phyloP scores from a whole-genome alignment of 2,888 invertebrate genomes.

The Thalpophila matura region DNA sequence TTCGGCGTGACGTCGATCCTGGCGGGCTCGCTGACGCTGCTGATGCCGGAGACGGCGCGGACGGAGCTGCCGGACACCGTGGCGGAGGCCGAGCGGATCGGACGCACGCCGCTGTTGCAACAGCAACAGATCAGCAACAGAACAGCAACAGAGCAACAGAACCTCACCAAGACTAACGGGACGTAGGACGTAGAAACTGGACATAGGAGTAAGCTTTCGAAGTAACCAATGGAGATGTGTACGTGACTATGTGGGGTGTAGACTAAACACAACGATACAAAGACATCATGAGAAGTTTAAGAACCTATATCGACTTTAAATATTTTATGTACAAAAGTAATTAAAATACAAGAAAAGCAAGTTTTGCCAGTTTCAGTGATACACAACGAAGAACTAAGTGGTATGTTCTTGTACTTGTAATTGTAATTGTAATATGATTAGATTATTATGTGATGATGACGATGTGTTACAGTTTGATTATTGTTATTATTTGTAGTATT shows the following conservation, averaged over 20 bases:
- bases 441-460: too few relatives aligned
- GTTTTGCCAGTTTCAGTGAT: too few relatives aligned
- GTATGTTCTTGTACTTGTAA: too few relatives aligned
- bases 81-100: slow-evolving; percentile 84
- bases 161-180: slow-evolving; percentile 19
- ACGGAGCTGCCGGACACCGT: slow-evolving; percentile 88
- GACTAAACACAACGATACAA: background rate
- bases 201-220: background rate
- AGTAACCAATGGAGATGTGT: too few relatives aligned
- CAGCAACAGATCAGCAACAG: slow-evolving; percentile 39
- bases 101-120: slow-evolving; percentile 59
- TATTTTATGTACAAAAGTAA: background rate
- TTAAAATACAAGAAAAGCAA: background rate
- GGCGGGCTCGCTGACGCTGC: slow-evolving; percentile 82
- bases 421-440: too few relatives aligned
- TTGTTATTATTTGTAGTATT: background rate
- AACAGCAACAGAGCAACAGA: slow-evolving; percentile 45
- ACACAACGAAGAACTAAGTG: too few relatives aligned
- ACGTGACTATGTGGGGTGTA: background rate
- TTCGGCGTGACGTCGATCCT: slow-evolving; percentile 86
- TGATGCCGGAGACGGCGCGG: slow-evolving; percentile 89
- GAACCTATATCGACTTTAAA: background rate
- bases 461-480: too few relatives aligned
- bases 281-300: background rate
- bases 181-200: slow-evolving; percentile 14